Conservation (phyloP, 2,888 invertebrate species). For the Drosophila mulleri region DNA sequence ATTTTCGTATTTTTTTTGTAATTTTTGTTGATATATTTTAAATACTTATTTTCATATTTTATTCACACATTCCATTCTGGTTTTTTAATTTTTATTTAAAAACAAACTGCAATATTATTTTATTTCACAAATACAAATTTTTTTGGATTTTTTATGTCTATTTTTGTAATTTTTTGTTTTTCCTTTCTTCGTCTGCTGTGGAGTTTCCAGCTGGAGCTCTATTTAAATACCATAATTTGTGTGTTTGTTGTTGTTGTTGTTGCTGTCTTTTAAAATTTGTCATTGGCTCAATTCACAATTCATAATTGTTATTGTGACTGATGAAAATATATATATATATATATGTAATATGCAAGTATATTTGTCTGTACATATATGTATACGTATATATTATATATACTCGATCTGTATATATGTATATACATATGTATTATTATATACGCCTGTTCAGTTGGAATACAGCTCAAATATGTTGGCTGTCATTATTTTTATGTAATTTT, state of each 20-base stretch:
- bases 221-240: constrained; percentile 21
- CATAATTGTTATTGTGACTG: constrained; percentile 43
- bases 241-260: constrained; percentile 8
- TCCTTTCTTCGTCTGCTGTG: constrained; percentile 39
- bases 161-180: constrained; percentile 10
- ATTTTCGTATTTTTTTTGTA: constrained; percentile 47
- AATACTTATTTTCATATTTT: constrained; percentile 75
- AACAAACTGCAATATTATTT: constrained; percentile 79
- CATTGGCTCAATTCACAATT: constrained; percentile 54
- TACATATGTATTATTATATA: background rate
- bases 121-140: constrained; percentile 77
- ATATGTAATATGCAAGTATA: constrained; percentile 30
- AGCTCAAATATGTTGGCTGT: constrained; percentile 26
- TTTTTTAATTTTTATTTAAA: constrained; percentile 43
- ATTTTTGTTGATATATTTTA: constrained; percentile 75
- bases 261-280: constrained; percentile 40
- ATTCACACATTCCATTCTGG: constrained; percentile 75
- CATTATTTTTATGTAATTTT: background rate
- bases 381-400: background rate
- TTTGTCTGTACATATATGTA: constrained; percentile 4
- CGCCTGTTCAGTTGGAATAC: constrained; percentile 24
- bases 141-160: constrained; percentile 29
- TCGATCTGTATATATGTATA: background rate
- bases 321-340: constrained; percentile 57
- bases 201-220: constrained; percentile 51